Evolutionary conservation across 1,140 invertebrate species (phyloP).

Genomic region (Aphelinus certus): DNA sequence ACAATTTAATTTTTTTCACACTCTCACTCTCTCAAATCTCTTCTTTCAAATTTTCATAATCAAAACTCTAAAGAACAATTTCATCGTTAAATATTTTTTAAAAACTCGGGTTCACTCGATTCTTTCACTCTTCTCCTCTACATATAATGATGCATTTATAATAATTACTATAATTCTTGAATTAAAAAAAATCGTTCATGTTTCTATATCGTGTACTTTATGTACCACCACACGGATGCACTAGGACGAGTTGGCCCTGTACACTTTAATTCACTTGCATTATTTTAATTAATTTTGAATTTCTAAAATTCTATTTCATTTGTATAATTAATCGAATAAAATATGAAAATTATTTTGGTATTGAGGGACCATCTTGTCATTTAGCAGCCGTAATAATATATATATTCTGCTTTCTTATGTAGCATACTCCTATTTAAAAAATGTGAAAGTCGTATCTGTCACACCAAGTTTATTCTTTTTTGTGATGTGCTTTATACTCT

Average conservation of each 20-base stretch:
- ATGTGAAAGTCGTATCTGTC: constrained; percentile 45
- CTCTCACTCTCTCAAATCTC: constrained; percentile 42
- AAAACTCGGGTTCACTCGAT: constrained; percentile 39
- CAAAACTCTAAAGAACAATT: constrained; percentile 52
- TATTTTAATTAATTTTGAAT: background rate
- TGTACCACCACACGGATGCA: constrained; percentile 48
- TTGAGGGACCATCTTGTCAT: constrained; percentile 49
- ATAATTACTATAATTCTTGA: constrained; percentile 60
- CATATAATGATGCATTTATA: constrained; percentile 60
- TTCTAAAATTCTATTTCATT: background rate
- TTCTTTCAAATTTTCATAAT: constrained; percentile 42
- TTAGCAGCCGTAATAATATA: constrained; percentile 44
- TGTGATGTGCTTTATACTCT: constrained; percentile 43
- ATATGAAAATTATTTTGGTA: constrained; percentile 20
- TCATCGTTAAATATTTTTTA: constrained; percentile 32
- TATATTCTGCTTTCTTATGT: constrained; percentile 44
- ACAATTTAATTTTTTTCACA: constrained; percentile 31
- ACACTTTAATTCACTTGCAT: background rate
- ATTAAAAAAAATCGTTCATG: constrained; percentile 56
- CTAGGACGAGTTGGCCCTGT: constrained; percentile 50
- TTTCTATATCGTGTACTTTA: constrained; percentile 52
- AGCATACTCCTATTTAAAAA: constrained; percentile 52
- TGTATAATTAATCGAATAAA: constrained; percentile 2
- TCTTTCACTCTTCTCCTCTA: constrained; percentile 39
- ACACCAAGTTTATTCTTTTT: constrained; percentile 38